phyloP scores from a whole-genome alignment of 2,888 invertebrate species.

The Amphipyra tragopoginis region DNA sequence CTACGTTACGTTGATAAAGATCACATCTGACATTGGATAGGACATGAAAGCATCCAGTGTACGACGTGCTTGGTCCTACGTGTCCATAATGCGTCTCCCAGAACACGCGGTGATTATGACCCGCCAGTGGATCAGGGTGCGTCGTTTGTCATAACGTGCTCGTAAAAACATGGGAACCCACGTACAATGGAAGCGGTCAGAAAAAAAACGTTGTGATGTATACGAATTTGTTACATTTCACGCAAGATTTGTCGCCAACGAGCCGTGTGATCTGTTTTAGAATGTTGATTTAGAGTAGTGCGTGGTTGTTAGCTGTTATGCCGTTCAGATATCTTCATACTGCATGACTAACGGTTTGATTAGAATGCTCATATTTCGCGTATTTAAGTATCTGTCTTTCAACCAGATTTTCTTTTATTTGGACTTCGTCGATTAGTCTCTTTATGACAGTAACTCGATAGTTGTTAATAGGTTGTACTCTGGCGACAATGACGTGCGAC shows the following conservation, averaged over 20 bases:
- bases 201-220: constrained; percentile 64
- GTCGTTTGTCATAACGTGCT: constrained; percentile 76
- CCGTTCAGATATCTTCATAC: constrained; percentile 5
- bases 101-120: constrained; percentile 69
- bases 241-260: constrained; percentile 72
- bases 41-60: constrained; percentile 62
- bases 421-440: background rate
- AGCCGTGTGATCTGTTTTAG: constrained; percentile 49
- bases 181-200: constrained; percentile 62
- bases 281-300: constrained; percentile 38
- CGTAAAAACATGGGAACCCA: constrained; percentile 75
- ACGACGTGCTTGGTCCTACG: constrained; percentile 69
- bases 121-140: constrained; percentile 67
- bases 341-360: background rate
- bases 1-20: constrained; percentile 57
- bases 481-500: constrained; percentile 46
- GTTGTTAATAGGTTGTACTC: constrained; percentile 19
- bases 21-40: constrained; percentile 64
- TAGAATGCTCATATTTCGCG: no score
- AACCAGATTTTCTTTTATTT: background rate
- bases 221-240: constrained; percentile 80
- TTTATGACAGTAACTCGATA: constrained; percentile 1
- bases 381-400: background rate
- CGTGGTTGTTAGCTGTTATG: constrained; percentile 26
- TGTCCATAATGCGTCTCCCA: constrained; percentile 74